Evolutionary conservation across 1,140 invertebrate genomes (phyloP).

Genomic region (Trissolcus basalis): DNA sequence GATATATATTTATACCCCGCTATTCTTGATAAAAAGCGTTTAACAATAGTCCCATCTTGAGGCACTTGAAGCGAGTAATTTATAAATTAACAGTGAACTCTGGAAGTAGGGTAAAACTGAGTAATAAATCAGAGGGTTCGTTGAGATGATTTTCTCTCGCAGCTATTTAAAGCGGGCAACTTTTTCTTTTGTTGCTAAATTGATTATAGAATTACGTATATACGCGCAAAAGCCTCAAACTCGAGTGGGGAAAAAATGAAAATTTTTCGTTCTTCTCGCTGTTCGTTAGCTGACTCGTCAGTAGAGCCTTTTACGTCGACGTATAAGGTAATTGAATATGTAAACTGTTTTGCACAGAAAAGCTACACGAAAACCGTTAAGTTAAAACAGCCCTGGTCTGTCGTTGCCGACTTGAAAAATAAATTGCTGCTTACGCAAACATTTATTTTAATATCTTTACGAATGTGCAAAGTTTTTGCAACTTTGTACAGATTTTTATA

Average conservation of each 20-base stretch:
- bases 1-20: too few relatives aligned
- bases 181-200: conserved; percentile 21
- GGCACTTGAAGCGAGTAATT: neutral
- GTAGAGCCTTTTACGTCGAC: conserved; percentile 25
- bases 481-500: conserved; percentile 6
- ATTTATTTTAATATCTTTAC: conserved; percentile 14
- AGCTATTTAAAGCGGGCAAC: neutral
- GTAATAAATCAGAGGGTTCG: conserved; percentile 5
- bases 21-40: too few relatives aligned
- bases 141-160: conserved; percentile 1
- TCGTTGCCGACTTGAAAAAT: conserved; percentile 16
- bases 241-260: conserved; percentile 18
- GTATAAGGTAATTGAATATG: conserved; percentile 40
- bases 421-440: conserved; percentile 12
- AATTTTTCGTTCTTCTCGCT: conserved; percentile 28
- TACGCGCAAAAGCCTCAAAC: conserved; percentile 4
- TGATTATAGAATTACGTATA: conserved; percentile 24
- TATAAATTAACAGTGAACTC: neutral
- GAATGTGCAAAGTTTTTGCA: conserved; percentile 1
- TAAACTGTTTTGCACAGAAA: conserved; percentile 27
- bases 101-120: neutral
- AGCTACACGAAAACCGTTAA: conserved; percentile 21
- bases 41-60: neutral
- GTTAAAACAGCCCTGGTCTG: conserved; percentile 15
- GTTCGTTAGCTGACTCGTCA: conserved; percentile 32